Evolutionary conservation across 2,888 invertebrate species (phyloP).

Genomic region (Operophtera brumata): DNA sequence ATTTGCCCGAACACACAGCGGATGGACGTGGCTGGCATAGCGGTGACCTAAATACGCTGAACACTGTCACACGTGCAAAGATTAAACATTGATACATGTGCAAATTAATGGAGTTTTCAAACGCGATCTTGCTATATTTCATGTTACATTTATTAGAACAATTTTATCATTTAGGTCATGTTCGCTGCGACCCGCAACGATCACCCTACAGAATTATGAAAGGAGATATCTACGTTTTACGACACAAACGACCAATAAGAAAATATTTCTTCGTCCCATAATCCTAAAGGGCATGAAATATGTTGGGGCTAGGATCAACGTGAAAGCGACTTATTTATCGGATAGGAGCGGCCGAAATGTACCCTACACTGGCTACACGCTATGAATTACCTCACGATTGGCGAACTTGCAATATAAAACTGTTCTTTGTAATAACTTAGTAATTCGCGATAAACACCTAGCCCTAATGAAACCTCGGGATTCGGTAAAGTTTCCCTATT

Average conservation of each 20-base stretch:
- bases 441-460: conserved; percentile 37
- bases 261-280: conserved; percentile 40
- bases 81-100: conserved; percentile 16
- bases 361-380: conserved; percentile 31
- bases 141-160: conserved; percentile 22
- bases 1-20: conserved; percentile 2
- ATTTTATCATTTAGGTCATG: conserved; percentile 23
- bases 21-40: conserved; percentile 8
- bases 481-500: conserved; percentile 18
- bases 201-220: conserved; percentile 40
- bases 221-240: conserved; percentile 41
- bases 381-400: conserved; percentile 42
- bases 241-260: conserved; percentile 38
- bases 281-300: conserved; percentile 48
- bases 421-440: conserved; percentile 42
- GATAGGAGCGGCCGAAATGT: conserved; percentile 33
- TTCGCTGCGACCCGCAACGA: conserved; percentile 20
- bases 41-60: conserved; percentile 19
- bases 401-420: conserved; percentile 40
- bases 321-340: conserved; percentile 48
- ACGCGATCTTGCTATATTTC: conserved; percentile 24
- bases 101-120: conserved; percentile 20
- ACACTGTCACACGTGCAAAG: conserved; percentile 19
- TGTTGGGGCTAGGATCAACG: conserved; percentile 45
- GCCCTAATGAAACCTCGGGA: conserved; percentile 37